Conservation (phyloP, 2,888 invertebrate genomes). For the Tetragnatha montana region DNA sequence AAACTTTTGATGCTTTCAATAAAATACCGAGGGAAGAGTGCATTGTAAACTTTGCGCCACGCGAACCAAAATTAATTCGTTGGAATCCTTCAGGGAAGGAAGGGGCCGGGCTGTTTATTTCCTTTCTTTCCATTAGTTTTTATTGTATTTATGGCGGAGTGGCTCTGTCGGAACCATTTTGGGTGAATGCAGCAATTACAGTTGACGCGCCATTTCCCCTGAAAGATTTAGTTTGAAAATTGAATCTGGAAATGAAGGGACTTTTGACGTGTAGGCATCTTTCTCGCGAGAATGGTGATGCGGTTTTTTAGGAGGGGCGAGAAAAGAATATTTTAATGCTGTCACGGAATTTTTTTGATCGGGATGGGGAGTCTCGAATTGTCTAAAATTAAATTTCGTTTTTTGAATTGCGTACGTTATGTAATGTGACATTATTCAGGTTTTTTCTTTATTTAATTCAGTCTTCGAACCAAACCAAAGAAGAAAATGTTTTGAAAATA, state of each 20-base stretch:
- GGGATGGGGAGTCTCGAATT: too few relatives aligned
- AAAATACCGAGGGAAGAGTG: constrained; percentile 30
- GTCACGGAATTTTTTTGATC: too few relatives aligned
- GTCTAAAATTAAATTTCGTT: too few relatives aligned
- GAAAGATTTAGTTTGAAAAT: neutral
- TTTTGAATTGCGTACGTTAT: too few relatives aligned
- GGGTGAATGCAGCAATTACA: neutral
- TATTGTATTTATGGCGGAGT: neutral
- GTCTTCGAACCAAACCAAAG: too few relatives aligned
- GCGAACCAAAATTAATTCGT: constrained; percentile 31
- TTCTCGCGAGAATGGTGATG: too few relatives aligned
- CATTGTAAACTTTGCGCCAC: constrained; percentile 25
- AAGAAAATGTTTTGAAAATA: too few relatives aligned
- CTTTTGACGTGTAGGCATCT: neutral
- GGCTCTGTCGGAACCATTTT: neutral
- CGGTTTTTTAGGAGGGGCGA: too few relatives aligned
- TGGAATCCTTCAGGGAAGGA: constrained; percentile 1
- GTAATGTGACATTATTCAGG: too few relatives aligned
- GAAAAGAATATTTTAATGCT: too few relatives aligned
- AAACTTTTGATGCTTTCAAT: constrained; percentile 43
- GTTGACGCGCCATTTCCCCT: neutral
- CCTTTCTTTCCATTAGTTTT: neutral
- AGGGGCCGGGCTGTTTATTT: constrained; percentile 19
- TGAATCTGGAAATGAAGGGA: neutral
- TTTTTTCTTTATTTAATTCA: too few relatives aligned